Evolutionary conservation across 2,797 vertebrate genomes (phyloP), one percentile per base, ranked within the genome.

Genomic region (Anableps anableps): DNA sequence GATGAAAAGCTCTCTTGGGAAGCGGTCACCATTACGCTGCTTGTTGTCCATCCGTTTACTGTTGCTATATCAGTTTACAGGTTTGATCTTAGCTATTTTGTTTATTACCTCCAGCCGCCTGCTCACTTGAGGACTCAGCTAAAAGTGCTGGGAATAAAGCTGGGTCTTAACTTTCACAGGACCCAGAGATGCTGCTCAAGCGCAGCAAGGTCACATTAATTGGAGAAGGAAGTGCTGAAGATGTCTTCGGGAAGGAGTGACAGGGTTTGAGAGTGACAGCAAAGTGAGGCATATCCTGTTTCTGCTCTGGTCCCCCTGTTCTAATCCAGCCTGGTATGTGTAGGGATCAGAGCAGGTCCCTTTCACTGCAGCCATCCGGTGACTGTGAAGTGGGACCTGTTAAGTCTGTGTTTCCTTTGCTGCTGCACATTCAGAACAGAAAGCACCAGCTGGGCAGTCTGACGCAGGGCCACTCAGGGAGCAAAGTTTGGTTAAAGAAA

Each of bases 171-270:
- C 87, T 92, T 94, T 92, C 90, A 90, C 86, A 82, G 80, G 79
- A 87, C 87, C 80, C 55, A 70, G 48, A 70, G 79, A 74, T 77
- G 76, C 75, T 21, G 75, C 85, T 86, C 45, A 72, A 82, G 70
- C 31, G 78, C 85, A 95, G 94, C 93, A 94, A 95, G 94, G 93
- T 96, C 93, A 89, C 84, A 83, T 90, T 95, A 95, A 96, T 96
- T 94, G 94, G 87, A 91, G 89, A 75, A 89, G 94, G 92, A 94
- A 95, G 92, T 93, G 87, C 86, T 85, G 79, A 85, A 91, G 87
- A 92, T 95, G 85, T 81, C 91, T 95, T 90, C 83, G 72, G 88
- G 88, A 89, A 84, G 78, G 82, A 88, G 91, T 51, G 58, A 86
- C 78, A 36, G 89, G 81, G 87, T 84, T 75, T 83, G 88, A 80